Evolutionary conservation across 1,140 invertebrate species (phyloP), one percentile per base, ranked within the genome.

Genomic region (Megalonaias nervosa): DNA sequence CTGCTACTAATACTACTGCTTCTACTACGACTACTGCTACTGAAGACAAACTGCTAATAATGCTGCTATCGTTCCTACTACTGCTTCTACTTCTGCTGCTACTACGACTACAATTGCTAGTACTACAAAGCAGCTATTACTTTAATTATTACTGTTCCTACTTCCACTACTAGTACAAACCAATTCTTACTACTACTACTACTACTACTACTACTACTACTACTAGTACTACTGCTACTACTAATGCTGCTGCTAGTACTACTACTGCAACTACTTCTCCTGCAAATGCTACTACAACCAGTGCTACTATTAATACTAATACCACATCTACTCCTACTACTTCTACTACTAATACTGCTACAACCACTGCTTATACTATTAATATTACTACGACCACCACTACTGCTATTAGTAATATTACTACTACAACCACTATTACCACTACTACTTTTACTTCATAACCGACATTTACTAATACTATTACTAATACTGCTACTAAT

Each of bases 401-500:
- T 62, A 71, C 70, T 71, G 48, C 70, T 71, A 71, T 38, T 71
- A 59, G 57, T 72, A 67, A 14, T 67, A 67, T 23, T 67, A 70
- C 68, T 70, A 70, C 38, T 71, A 77, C 55, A 61, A 60, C 23
- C 65, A 75, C 71, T 21, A 66, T 60, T 61, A 61, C 70, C n/a
- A 72, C 70, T 72, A 72, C 70, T 21, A 4, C 70, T 62, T 1
- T 31, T 62, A 4, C 70, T 62, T 1, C 70, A 21, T 1, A 56
- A 21, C 2, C 70, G 62, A 2, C 56, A 19, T 21, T n/a, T 72
- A 72, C 70, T 61, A 72, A 56, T 61, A 72, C 59, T 60, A 72
- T 58, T 21, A 6, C 70, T 23, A 62, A 16, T 23, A 72, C 16
- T 62, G 21, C 16, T 62, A 72, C 16, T 60, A 72, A 1, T 72